phyloP scores from a whole-genome alignment of 2,113 vertebrate species.

The Carettochelys insculpta region DNA sequence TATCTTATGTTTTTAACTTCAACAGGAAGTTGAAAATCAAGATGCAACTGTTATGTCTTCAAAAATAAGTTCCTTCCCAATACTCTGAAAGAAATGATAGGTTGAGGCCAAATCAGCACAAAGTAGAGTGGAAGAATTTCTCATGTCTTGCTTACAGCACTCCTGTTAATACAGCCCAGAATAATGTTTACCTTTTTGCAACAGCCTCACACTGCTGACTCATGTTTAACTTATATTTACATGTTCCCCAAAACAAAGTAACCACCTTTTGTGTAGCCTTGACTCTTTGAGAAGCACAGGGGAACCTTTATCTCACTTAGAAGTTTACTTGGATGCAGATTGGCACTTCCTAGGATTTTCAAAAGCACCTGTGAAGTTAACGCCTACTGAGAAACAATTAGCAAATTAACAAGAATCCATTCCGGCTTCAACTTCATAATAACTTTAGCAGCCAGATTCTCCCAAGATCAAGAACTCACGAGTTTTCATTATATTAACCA shows the following conservation, averaged over 20 bases:
- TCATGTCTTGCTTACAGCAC: too few relatives aligned
- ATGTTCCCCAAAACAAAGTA: background rate
- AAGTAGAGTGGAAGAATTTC: too few relatives aligned
- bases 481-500: background rate
- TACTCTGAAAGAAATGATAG: too few relatives aligned
- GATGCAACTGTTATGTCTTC: too few relatives aligned
- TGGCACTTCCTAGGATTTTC: background rate
- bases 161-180: too few relatives aligned
- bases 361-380: background rate
- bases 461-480: background rate
- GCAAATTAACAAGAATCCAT: background rate
- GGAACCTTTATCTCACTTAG: background rate
- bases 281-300: background rate
- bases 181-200: too few relatives aligned
- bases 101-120: too few relatives aligned
- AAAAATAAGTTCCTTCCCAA: too few relatives aligned
- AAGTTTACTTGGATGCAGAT: background rate
- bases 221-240: too few relatives aligned
- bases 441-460: background rate
- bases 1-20: background rate
- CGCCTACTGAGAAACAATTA: background rate
- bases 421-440: background rate
- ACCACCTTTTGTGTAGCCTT: background rate
- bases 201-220: too few relatives aligned
- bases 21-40: too few relatives aligned